Evolutionary conservation across 2,888 invertebrate species (phyloP), one percentile per base, ranked within the genome.

Genomic region (Meandrusa payeni): DNA sequence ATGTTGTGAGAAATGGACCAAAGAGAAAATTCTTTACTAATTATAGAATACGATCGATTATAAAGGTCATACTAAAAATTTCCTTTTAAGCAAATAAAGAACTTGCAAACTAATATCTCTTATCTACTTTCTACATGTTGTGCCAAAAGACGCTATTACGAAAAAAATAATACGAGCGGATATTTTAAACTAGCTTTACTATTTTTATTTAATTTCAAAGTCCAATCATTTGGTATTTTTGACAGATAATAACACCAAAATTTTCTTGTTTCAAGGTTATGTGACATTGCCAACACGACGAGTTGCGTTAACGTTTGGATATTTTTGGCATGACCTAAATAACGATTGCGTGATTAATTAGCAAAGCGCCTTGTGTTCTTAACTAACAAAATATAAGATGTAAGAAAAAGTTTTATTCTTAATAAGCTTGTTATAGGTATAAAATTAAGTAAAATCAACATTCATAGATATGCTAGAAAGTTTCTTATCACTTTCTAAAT

Each of bases 1-100:
- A 41, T 41, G 41, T 40, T 45, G 50, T 40, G 28, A 40, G 22
- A 28, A 47, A 47, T 42, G 50, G 50, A 50, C 50, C 50, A 50
- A 50, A 45, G 24, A 26, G n/a, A 33, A 28, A 36, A 47, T 28
- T 27, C 19, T 41, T 38, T 38, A 40, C 28, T 46, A 42, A 41
- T 41, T 23, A 9, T 41, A 41, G 28, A 34, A 20, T 44, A 38
- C n/a, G n/a, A n/a, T 32, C 9, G 33, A 33, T 15, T 23, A 33
- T 22, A 27, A 28, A 27, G 26, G 27, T 28, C 26, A 12, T 22
- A 10, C 32, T 33, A 33, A 44, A 44, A 38, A 27, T 44, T 23
- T 44, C 38, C 27, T 23, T 28, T 15, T 9, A 15, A 7, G 1
- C 23, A 23, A 13, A 11, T 17, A 37, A 1, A 5, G 19, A 17